Conservation (phyloP, 30 jellyfish, hydroid and myxozoan species). For the Turritopsis dohrnii region DNA sequence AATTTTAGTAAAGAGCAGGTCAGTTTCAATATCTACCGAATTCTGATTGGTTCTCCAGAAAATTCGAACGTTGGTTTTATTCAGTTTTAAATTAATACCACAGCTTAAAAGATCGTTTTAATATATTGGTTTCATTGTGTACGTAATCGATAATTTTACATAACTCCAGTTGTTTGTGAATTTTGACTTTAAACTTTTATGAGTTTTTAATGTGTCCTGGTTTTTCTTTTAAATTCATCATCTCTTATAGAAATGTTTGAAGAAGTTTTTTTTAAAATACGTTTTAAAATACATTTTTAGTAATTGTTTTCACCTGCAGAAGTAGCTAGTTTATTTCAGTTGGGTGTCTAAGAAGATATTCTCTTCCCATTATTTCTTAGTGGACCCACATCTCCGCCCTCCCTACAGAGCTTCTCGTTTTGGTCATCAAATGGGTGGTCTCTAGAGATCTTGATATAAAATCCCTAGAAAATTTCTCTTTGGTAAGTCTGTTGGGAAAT, state of each 20-base stretch:
- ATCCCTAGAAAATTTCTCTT: conserved; percentile 55
- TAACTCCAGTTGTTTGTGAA: neutral
- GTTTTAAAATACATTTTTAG: too few relatives aligned
- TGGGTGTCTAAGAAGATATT: too few relatives aligned
- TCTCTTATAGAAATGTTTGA: too few relatives aligned
- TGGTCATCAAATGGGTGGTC: conserved; percentile 73
- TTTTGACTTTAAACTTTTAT: too few relatives aligned
- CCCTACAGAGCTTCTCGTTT: conserved; percentile 69
- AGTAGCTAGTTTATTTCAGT: too few relatives aligned
- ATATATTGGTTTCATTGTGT: too few relatives aligned
- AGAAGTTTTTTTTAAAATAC: too few relatives aligned
- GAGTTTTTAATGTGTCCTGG: neutral
- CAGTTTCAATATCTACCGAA: neutral
- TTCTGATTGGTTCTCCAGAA: neutral
- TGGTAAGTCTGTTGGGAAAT: conserved; percentile 30
- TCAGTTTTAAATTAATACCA: neutral
- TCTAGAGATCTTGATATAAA: conserved; percentile 71
- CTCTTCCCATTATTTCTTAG: conserved; percentile 28
- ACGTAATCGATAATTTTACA: neutral
- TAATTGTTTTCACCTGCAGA: too few relatives aligned
- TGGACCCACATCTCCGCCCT: conserved; percentile 65
- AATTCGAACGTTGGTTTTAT: neutral
- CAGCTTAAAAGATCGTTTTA: neutral
- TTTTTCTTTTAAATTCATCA: too few relatives aligned
- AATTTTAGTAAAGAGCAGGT: neutral